Conservation (phyloP, 2,113 vertebrate species). For the Pangasianodon hypophthalmus region DNA sequence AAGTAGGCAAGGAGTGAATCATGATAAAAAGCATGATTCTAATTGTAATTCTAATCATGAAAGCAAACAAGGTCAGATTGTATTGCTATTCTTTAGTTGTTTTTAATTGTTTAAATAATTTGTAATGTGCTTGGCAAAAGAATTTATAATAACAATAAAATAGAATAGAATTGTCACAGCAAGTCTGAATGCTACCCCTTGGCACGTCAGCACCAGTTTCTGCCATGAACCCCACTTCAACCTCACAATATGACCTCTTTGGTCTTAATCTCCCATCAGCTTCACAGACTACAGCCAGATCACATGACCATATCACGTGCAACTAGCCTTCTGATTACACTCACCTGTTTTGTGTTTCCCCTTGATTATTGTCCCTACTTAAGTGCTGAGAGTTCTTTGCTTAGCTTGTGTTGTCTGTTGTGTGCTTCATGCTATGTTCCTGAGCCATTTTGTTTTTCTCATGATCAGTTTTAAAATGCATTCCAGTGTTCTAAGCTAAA, state of each 20-base stretch:
- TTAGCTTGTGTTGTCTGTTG: not conserved
- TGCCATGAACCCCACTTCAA: not conserved
- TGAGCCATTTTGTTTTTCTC: slow-evolving; percentile 28
- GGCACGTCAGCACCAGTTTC: not conserved
- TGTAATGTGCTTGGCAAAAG: slow-evolving; percentile 68
- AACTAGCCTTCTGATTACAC: not conserved
- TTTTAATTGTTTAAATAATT: slow-evolving; percentile 73
- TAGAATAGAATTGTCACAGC: not conserved
- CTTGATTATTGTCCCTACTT: not conserved
- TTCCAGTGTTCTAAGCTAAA: slow-evolving; percentile 23
- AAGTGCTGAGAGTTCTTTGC: not conserved
- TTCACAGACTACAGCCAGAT: not conserved
- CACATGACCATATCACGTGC: not conserved
- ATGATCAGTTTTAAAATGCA: not conserved
- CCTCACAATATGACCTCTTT: not conserved
- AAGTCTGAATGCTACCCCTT: slow-evolving; percentile 33
- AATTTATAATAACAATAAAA: slow-evolving; percentile 61
- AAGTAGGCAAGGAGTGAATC: no score
- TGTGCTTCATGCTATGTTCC: not conserved
- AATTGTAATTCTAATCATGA: slow-evolving; percentile 69
- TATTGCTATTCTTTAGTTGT: slow-evolving; percentile 72
- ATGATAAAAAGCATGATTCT: slow-evolving; percentile 64
- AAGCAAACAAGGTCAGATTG: slow-evolving; percentile 62
- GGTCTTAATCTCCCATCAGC: not conserved
- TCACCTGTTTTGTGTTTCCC: not conserved